These are phyloP conservation scores for Agrochola lychnidis DNA, from an alignment of 2,888 invertebrate species.

Conservation along the genomic window DNA sequence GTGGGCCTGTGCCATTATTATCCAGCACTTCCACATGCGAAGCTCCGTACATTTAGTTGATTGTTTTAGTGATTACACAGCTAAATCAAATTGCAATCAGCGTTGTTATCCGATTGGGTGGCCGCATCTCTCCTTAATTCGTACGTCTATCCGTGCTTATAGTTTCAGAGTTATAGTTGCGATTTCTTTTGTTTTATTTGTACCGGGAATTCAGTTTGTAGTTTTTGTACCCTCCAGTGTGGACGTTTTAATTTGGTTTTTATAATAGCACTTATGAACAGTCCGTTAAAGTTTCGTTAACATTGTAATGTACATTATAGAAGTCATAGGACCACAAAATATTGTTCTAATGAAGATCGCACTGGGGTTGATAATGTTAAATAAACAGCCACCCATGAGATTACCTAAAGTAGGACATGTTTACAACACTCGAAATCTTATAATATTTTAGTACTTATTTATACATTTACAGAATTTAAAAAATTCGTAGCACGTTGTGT, in stretches of 20 bases:
- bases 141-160: conserved; percentile 42
- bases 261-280: not conserved
- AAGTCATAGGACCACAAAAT: not conserved
- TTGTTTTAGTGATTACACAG: conserved; percentile 71
- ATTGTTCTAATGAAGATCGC: not conserved
- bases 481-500: not conserved
- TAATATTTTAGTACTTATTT: not conserved
- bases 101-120: conserved; percentile 65
- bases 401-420: not conserved
- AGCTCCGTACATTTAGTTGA: conserved; percentile 64
- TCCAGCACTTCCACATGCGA: conserved; percentile 47
- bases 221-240: not conserved
- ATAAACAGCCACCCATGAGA: not conserved
- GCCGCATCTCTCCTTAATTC: conserved; percentile 60
- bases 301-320: not conserved
- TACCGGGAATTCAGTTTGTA: conserved; percentile 16
- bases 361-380: not conserved
- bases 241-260: conserved; percentile 5
- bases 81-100: conserved; percentile 73
- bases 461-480: not conserved
- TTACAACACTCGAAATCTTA: not conserved
- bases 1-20: conserved; percentile 51
- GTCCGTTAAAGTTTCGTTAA: not conserved
- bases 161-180: conserved; percentile 24
- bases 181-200: conserved; percentile 37